Conservation (phyloP, 2,797 vertebrate species). For the Pachyuromys duprasi region DNA sequence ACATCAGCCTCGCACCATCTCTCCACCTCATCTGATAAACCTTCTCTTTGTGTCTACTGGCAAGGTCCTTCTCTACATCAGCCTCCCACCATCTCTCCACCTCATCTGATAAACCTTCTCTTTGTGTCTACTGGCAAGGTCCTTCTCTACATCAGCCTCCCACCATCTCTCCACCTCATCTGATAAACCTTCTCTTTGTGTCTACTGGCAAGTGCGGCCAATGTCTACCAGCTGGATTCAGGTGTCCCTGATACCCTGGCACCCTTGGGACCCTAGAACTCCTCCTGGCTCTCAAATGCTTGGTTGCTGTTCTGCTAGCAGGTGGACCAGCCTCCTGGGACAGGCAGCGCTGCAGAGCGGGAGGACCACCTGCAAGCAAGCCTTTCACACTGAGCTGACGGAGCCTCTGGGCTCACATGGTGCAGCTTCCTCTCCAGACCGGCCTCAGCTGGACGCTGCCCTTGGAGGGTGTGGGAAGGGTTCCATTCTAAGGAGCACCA, state of each 20-base stretch:
- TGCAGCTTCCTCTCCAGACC: neutral
- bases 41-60: neutral
- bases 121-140: neutral
- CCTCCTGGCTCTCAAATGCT: neutral
- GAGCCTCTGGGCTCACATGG: neutral
- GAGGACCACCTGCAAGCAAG: fast-evolving
- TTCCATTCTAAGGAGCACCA: neutral
- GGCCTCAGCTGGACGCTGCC: neutral
- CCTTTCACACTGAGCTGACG: fast-evolving
- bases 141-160: neutral
- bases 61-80: neutral
- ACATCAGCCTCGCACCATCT: neutral
- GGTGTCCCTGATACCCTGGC: neutral
- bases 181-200: neutral
- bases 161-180: neutral
- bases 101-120: neutral
- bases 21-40: neutral
- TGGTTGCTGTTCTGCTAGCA: neutral
- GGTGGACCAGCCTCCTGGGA: neutral
- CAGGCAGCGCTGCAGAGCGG: neutral
- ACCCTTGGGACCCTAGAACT: neutral
- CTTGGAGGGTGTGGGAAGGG: neutral
- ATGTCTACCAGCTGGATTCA: neutral
- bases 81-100: no score
- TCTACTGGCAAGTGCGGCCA: neutral